Evolutionary conservation across 2,888 invertebrate species (phyloP), one percentile per base, ranked within the genome.

Genomic region (Synanthedon formicaeformis): DNA sequence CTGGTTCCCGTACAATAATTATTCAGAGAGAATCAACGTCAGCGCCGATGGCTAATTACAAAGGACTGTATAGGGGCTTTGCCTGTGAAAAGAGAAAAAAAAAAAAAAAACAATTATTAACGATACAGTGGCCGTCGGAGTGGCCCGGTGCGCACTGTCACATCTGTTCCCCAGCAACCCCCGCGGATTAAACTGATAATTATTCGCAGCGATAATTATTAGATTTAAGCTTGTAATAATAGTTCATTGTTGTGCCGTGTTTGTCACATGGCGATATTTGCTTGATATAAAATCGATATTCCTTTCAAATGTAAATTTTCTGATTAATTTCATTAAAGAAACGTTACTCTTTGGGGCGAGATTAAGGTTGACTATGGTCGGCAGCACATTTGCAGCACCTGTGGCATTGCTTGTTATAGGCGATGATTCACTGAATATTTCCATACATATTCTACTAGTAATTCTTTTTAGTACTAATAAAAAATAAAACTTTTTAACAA

Each of bases 141-240:
- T 77, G 83, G 85, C 85, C 85, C 82, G 85, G 84, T 85, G 86
- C 65, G 63, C 68, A 55, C 53, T 70, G 82, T 73, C 85, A 75
- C 86, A 87, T 87, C 86, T 87, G 86, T 82, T 81, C 78, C 57
- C 48, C 51, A 57, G 57, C 68, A 63, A 72, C 54, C 80, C 74
- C 73, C 66, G 69, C 69, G 85, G 86, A 87, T 87, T 86, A 84
- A 61, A 73, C 73, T 79, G 82, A 83, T 86, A 85, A 86, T 86
- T 87, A 86, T 84, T 84, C 78, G 74, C 67, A 68, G 78, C 66
- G 67, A 75, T 87, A 86, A 87, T 87, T 86, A 87, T 78, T 79
- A 81, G 84, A 83, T 86, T 85, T 83, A 66, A 70, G 68, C 65
- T 65, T 59, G 58, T 67, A 69, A 67, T 63, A 67, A 68, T 67